Percentiles rank a stretch among this genome's conserved stretches.
phyloP scores from a whole-genome alignment of 1,140 invertebrate genomes.

The Nasonia vitripennis region DNA sequence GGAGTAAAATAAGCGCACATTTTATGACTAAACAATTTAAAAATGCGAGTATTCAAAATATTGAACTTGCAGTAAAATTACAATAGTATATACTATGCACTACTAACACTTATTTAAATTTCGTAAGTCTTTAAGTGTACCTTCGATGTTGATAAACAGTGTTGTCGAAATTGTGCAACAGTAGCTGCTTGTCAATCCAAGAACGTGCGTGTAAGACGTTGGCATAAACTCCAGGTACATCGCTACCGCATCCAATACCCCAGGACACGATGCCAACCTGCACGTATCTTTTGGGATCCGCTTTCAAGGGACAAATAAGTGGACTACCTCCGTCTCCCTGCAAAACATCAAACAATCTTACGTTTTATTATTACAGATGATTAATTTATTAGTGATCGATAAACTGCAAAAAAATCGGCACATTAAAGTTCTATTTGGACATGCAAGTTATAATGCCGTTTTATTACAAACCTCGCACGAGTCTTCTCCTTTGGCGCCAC shows the following conservation, averaged over 20 bases:
- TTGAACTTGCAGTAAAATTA: no score
- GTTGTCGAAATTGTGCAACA: constrained; percentile 68
- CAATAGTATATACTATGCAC: no score
- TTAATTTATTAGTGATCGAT: no score
- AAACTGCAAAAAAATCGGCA: no score
- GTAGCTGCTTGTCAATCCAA: constrained; percentile 83
- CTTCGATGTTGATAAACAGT: constrained; percentile 56
- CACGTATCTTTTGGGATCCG: constrained; percentile 74
- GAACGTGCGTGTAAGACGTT: constrained; percentile 80
- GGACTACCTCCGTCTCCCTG: constrained; percentile 82
- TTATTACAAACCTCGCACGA: constrained; percentile 76
- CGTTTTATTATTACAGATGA: neutral
- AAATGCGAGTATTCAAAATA: no score
- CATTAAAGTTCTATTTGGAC: no score
- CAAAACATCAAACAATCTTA: constrained; percentile 18
- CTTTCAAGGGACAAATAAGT: constrained; percentile 80
- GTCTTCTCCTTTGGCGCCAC: constrained; percentile 78
- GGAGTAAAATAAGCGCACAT: no score
- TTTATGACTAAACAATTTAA: no score
- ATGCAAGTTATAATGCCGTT: neutral
- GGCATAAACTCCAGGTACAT: constrained; percentile 86
- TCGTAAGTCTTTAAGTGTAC: neutral
- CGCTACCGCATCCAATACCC: constrained; percentile 80
- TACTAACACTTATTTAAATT: no score
- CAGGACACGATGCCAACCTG: constrained; percentile 82